Evolutionary conservation across 2,113 vertebrate genomes (phyloP), one percentile per base, ranked within the genome.

Genomic region (Limanda limanda): DNA sequence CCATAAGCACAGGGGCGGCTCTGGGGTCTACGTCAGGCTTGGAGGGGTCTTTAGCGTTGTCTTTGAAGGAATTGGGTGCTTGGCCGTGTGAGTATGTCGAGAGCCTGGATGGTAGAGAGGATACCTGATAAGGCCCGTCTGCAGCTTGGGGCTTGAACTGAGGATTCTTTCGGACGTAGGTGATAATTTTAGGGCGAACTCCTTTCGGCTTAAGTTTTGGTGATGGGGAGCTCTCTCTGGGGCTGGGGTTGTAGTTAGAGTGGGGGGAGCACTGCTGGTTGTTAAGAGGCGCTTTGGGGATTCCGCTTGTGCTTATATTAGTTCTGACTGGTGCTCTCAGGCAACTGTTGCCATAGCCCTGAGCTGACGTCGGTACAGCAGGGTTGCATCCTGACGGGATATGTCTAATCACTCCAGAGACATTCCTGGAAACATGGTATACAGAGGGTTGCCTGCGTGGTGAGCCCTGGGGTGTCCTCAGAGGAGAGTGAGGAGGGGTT

Each of bases 151-250:
- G 91, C 15, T 96, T 94, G 0, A 96, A 90, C 65, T 96, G 97
- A 5, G 97, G 97, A 72, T 92, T 97, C 79, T 97, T 97, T 21
- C 98, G 91, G 40, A 99, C 95, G 18, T 97, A 99, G 0, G 98
- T 99, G 64, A 99, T 99, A 82, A 99, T 99, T 93, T 98, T 99
- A 57, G 98, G 98, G 5, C 98, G 96, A 64, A 98, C 97, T 0
- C 96, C 96, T 88, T 99, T 99, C 68, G 97, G 97, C 76, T 97
- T 98, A 11, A 94, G 70, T 83, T 95, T 97, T 0, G 94, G 68
- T 24, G 94, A 94, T 42, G 89, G 88, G 3, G 91, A 93, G 52
- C 82, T 93, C 45, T 94, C 92, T 0, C 72, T 62, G 5, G 87
- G 82, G 68, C 90, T 94, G 59, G 95, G 52, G 77, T 52, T 87